phyloP scores from a whole-genome alignment of 2,797 vertebrate genomes.

The Tapera naevia region DNA sequence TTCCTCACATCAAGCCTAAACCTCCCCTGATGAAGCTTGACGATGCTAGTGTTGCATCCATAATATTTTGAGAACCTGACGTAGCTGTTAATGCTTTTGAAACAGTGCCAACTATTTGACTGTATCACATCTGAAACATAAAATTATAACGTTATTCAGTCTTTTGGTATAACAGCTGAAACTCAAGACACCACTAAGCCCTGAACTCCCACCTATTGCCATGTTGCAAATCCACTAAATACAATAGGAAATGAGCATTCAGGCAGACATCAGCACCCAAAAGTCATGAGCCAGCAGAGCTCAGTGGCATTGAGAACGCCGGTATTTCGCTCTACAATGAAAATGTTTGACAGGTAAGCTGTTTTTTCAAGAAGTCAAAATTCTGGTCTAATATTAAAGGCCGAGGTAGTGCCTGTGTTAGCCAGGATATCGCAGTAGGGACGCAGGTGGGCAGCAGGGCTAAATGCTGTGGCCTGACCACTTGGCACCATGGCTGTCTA shows the following conservation, averaged over 20 bases:
- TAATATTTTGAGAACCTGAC: constrained; percentile 43
- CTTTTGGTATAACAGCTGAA: background rate
- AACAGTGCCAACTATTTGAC: constrained; percentile 55
- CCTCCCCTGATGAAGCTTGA: no score
- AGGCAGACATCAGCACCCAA: background rate
- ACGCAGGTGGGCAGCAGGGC: background rate
- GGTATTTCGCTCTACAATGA: background rate
- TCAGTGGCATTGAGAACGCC: background rate
- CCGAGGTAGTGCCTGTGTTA: background rate
- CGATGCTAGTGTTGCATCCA: background rate
- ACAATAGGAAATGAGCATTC: background rate
- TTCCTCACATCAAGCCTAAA: no score
- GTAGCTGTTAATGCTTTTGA: constrained; percentile 44
- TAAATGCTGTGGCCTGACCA: background rate
- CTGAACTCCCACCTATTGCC: background rate
- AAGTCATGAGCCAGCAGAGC: background rate
- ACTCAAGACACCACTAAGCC: background rate
- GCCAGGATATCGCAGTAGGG: background rate
- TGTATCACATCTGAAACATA: background rate
- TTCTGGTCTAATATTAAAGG: background rate
- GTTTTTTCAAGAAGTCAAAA: background rate
- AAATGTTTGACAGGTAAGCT: background rate
- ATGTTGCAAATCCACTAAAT: background rate
- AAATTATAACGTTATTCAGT: background rate
- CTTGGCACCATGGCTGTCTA: no score